phyloP scores from a whole-genome alignment of 2,888 invertebrate genomes.

The Steromphala cineraria region DNA sequence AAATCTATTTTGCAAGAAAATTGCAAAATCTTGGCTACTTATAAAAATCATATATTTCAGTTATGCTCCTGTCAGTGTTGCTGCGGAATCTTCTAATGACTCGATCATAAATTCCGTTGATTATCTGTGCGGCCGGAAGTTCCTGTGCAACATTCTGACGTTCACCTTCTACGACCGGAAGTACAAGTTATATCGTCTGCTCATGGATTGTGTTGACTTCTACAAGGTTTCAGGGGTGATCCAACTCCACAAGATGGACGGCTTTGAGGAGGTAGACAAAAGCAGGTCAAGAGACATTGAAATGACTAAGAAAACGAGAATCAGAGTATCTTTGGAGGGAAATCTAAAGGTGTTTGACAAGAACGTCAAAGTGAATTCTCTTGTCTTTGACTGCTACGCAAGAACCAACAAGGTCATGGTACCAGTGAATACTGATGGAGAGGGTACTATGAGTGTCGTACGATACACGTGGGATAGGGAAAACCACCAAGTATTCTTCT shows the following conservation, averaged over 20 bases:
- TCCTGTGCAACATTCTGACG: not conserved
- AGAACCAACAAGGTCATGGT: not conserved
- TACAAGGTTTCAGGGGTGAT: not conserved
- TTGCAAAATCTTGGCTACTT: too few relatives aligned
- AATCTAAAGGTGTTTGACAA: not conserved
- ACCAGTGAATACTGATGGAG: not conserved
- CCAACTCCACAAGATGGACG: not conserved
- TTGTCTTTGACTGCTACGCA: not conserved
- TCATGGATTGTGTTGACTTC: conserved; percentile 1
- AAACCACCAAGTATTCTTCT: not conserved
- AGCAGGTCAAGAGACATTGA: conserved; percentile 8
- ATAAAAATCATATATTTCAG: too few relatives aligned
- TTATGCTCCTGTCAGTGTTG: not conserved
- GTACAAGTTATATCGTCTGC: not conserved
- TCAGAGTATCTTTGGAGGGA: not conserved
- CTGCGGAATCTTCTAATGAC: not conserved
- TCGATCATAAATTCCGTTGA: not conserved
- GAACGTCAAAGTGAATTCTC: not conserved
- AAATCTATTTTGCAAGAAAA: too few relatives aligned
- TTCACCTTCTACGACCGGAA: not conserved
- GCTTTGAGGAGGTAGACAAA: not conserved
- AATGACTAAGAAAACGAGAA: not conserved
- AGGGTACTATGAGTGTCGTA: not conserved
- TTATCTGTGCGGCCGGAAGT: not conserved
- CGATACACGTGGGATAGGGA: not conserved